Base-by-base conservation (phyloP, 2,888 invertebrate genomes). In the Drosophila greeni region DNA sequence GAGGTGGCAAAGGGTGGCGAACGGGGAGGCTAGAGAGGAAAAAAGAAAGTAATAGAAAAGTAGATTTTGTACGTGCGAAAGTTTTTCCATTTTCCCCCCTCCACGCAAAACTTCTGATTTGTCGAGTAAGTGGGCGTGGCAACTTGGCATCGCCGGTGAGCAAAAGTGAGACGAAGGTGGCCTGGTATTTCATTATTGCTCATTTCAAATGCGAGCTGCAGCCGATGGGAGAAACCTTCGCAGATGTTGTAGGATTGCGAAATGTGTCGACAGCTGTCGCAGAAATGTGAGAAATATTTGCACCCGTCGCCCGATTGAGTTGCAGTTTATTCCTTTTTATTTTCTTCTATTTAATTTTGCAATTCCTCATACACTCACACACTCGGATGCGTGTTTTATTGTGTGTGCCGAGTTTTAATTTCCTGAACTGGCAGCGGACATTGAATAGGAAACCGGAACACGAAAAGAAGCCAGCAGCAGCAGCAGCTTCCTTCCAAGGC, bases 11-110 rank as follows among this genome's bases (percentile, higher is more conserved):
- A 49, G 48, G 52, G 58, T 29, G 11, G 70, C 39, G 42, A 43
- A 62, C 33, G 34, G 55, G 12, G 12, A 64, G 52, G 43, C 31
- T 60, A 45, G 40, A 36, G 56, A 67, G 58, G 57, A 20, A 16
- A 57, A 33, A 64, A 45, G 65, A 74, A 85, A 73, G 74, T 85
- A 84, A 75, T 76, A 73, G 84, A 62, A 79, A 78, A 80, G 82
- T 80, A 67, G 70, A 84, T 79, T 74, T 72, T 77, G 69, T 80
- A 83, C 81, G 81, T 81, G 80, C 62, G 40, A 83, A 82, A 82
- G 84, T 85, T 82, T 82, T 85, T 81, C 84, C 85, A 81, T 85
- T 82, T 84, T 62, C 73, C 58, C 51, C 49, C 73, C 58, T 49
- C 49, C 55, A 70, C 64, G 60, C 59, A 66, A 29, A 71, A 72